Evolutionary conservation across 2,888 invertebrate species (phyloP), one percentile per base, ranked within the genome.

Genomic region (Drosophila eohydei): DNA sequence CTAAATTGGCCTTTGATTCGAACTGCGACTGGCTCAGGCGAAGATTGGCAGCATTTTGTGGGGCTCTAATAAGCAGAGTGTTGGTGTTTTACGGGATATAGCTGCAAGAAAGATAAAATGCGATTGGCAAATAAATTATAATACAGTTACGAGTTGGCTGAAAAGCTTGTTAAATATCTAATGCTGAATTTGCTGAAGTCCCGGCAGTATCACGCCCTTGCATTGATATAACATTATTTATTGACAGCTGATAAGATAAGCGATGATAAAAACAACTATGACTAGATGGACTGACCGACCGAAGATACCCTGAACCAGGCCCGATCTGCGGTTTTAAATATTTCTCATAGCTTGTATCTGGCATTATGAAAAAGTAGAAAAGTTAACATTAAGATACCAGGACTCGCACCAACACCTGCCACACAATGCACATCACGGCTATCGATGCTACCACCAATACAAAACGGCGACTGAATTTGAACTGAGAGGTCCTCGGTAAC

Each of bases 21-120:
- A 68, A 64, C 72, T 74, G 66, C 64, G 75, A 55, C 87, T 74
- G 72, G 72, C 65, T 76, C 70, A 80, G 86, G 78, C 83, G 74
- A 62, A 46, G 48, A 74, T 83, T 86, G 85, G 88, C 86, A 85
- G 86, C 88, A 83, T 84, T 76, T 71, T 80, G 84, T 84, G 72
- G 56, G 65, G 51, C 74, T 77, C 58, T 58, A 64, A 64, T 68
- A 72, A 50, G 75, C 72, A 58, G 59, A 34, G 40, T 60, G n/a
- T 32, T 16, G 55, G 21, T 58, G n/a, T 21, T 55, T 46, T 7
- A 38, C n/a, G 43, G 52, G 21, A 55, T 48, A 55, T 57, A 73
- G 69, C 79, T 79, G 76, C 43, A 78, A 14, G 65, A 70, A 50
- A 46, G 16, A 46, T 8, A 67, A 58, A 41, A 4, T 9, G 2